phyloP scores from a whole-genome alignment of 1,140 invertebrate genomes.

The roundworm (Caenorhabditis elegans) region DNA sequence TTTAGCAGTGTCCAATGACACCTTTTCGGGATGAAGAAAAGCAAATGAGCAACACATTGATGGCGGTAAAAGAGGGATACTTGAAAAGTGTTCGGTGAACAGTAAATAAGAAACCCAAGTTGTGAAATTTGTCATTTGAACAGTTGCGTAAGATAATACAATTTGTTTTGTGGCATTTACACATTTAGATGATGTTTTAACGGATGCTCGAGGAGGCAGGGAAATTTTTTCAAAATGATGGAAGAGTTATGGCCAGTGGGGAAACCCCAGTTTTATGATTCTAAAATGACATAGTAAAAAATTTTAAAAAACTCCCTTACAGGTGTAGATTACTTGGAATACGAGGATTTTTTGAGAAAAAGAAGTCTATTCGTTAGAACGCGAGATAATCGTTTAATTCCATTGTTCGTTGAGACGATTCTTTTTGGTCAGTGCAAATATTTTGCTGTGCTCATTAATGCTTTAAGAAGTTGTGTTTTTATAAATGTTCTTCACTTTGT shows the following conservation, averaged over 20 bases:
- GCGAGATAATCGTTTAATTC: neutral
- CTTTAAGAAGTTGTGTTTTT: no score
- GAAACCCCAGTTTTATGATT: no score
- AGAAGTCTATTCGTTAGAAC: neutral
- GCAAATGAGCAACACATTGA: constrained; percentile 8
- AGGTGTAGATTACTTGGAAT: constrained; percentile 14
- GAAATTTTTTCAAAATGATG: no score
- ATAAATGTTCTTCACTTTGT: neutral
- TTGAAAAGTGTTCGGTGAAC: constrained; percentile 2
- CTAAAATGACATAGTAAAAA: no score
- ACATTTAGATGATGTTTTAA: neutral
- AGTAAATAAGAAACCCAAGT: neutral
- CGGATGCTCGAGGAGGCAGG: no score
- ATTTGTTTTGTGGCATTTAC: no score
- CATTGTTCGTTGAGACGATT: neutral
- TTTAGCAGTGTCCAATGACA: neutral
- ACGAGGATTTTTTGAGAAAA: neutral
- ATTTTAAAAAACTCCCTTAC: neutral
- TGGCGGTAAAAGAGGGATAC: neutral
- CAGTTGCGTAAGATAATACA: neutral
- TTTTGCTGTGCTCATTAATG: neutral
- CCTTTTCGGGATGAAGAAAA: constrained; percentile 17
- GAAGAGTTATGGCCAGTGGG: no score
- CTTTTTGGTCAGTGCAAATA: neutral
- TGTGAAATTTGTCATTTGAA: neutral